Percentiles rank a stretch among this genome's conserved stretches.
These are phyloP conservation scores for fruit fly (Drosophila melanogaster) DNA, from an alignment of 1,140 invertebrate genomes.

Conservation along the genomic window Release_6_plus_ISO1_MT NT_037436.4:17290001-17290500, in stretches of 20 bases:
- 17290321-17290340: slow-evolving; percentile 43
- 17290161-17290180: slow-evolving; percentile 62
- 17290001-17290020: slow-evolving; percentile 61
- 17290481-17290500: no score
- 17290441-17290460: background rate
- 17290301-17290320: slow-evolving; percentile 69
- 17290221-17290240: slow-evolving; percentile 3
- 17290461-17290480: no score
- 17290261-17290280: slow-evolving; percentile 29
- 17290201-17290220: slow-evolving; percentile 35
- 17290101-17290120: no score
- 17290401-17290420: background rate
- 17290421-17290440: background rate
- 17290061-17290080: no score
- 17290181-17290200: slow-evolving; percentile 82
- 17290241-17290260: slow-evolving; percentile 4
- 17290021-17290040: slow-evolving; percentile 72
- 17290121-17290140: slow-evolving; percentile 11
- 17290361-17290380: slow-evolving; percentile 78
- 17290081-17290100: no score
- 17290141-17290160: slow-evolving; percentile 42
- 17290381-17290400: slow-evolving; percentile 74
- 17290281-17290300: slow-evolving; percentile 59
- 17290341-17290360: slow-evolving; percentile 77
- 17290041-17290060: slow-evolving; percentile 26